Conservation (phyloP, 2,888 invertebrate species). For the Stramonita haemastoma region DNA sequence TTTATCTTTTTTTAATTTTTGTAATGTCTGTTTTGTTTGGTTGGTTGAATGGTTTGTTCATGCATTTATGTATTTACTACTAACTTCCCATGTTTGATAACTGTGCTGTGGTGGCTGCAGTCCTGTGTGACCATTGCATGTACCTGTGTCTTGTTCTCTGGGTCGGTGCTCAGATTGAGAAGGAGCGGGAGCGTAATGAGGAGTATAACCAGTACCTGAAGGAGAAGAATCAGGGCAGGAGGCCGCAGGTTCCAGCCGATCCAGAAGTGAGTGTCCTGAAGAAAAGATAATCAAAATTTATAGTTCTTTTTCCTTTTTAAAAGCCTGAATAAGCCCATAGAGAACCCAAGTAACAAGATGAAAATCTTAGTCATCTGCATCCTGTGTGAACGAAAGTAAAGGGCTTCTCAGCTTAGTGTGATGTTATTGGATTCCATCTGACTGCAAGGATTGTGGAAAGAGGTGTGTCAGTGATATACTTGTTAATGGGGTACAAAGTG, state of each 20-base stretch:
- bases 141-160: neutral
- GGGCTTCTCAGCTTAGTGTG: no score
- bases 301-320: no score
- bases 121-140: neutral
- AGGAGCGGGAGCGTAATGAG: constrained; percentile 68
- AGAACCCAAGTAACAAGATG: no score
- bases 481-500: no score
- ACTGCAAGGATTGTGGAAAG: no score
- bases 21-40: no score
- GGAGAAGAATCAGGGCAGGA: constrained; percentile 51
- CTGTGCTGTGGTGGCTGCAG: neutral
- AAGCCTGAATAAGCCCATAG: no score
- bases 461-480: no score
- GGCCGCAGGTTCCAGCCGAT: neutral
- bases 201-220: constrained; percentile 70
- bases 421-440: no score
- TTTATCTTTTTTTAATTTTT: no score
- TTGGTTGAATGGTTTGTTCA: no score
- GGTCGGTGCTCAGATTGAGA: constrained; percentile 48
- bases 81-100: neutral
- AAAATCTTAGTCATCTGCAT: neutral
- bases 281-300: no score
- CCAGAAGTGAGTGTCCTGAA: neutral
- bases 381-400: neutral
- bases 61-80: neutral